Evolutionary conservation across 2,797 vertebrate genomes (phyloP).

Genomic region (Coendou prehensilis): DNA sequence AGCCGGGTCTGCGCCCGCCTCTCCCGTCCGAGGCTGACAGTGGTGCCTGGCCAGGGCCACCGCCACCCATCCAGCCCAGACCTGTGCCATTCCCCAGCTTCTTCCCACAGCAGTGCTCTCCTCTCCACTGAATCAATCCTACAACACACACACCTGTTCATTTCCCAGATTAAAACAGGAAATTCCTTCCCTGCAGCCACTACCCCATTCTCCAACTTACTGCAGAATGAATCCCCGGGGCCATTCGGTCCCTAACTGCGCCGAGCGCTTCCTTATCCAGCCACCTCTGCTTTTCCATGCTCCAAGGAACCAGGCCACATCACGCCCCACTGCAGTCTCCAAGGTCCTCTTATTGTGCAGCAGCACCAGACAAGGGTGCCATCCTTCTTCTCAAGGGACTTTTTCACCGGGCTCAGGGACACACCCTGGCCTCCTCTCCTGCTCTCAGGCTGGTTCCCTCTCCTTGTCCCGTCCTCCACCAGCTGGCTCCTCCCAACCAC

Average conservation of each 20-base stretch:
- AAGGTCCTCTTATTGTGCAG: not conserved
- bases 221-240: not conserved
- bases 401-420: not conserved
- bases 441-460: not conserved
- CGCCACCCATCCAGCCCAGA: not conserved
- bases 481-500: not conserved
- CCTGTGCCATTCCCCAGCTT: not conserved
- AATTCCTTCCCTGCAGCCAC: not conserved
- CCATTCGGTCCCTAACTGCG: not conserved
- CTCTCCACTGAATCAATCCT: not conserved
- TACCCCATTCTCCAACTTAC: not conserved
- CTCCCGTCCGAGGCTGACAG: not conserved
- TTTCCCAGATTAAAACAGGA: slow-evolving; percentile 12
- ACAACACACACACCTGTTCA: not conserved
- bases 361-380: not conserved
- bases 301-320: not conserved
- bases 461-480: not conserved
- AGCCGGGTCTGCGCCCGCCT: not conserved
- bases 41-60: not conserved
- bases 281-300: not conserved
- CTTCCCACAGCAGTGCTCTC: not conserved
- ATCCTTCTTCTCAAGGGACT: not conserved
- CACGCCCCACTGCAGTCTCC: not conserved
- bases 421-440: not conserved
- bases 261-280: not conserved